Evolutionary conservation across 2,888 invertebrate genomes (phyloP), one percentile per base, ranked within the genome.

Genomic region (Polydrusus cervinus): DNA sequence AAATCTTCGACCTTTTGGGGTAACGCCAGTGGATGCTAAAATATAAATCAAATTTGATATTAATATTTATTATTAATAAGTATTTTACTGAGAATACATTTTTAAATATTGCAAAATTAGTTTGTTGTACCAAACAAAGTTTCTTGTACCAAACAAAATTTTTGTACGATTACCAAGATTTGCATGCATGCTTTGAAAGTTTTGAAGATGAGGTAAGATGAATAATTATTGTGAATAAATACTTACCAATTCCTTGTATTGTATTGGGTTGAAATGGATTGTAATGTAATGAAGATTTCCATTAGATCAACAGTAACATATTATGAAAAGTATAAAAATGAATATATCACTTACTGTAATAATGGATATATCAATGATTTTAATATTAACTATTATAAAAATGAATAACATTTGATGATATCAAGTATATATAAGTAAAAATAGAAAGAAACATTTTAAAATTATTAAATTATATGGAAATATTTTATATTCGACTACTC

Each of bases 1-100:
- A 66, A 77, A 78, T 61, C 78, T 55, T 38, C 74, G 75, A 5
- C 68, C 66, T 25, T 45, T 30, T 14, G 43, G 53, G 16, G 47
- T 71, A 25, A 62, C 14, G 10, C 43, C 16, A 0, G 11, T 25
- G 2, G 43, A 18, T 16, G 14, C 65, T 66, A 65, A 43, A 43
- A 43, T n/a, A 43, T 43, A 9, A 49, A 8, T 34, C 10, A 25
- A 5, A 25, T 3, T 18, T 16, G 1, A 45, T 45, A n/a, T 13
- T n/a, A 13, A 3, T n/a, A 6, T 40, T 40, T 40, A 40, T 25
- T 5, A 25, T n/a, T n/a, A n/a, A n/a, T n/a, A n/a, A n/a, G n/a
- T n/a, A n/a, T n/a, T n/a, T n/a, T n/a, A n/a, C n/a, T n/a, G n/a
- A n/a, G n/a, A n/a, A n/a, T n/a, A n/a, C n/a, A n/a, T n/a, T n/a